These are phyloP conservation scores for Ptilonorhynchus violaceus DNA, from an alignment of 2,113 vertebrate species.

Conservation along the genomic window DNA sequence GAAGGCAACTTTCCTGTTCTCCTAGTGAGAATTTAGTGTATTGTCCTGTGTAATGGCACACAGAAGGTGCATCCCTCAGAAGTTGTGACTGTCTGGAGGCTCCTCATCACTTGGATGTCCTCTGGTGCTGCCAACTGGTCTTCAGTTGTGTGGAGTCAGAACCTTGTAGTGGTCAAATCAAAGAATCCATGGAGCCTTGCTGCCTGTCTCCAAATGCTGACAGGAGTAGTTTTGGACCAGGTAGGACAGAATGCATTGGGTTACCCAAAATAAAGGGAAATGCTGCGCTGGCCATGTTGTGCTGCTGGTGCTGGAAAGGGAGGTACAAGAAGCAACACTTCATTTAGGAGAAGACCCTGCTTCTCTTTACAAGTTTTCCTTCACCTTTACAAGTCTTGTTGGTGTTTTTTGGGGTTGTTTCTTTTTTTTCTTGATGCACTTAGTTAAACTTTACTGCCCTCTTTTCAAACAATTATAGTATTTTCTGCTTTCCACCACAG, in stretches of 20 bases:
- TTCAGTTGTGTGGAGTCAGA: neutral
- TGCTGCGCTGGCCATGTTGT: neutral
- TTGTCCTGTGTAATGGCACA: too few relatives aligned
- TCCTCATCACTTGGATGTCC: fast-evolving
- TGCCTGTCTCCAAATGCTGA: neutral
- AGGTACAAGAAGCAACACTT: neutral
- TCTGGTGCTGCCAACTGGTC: neutral
- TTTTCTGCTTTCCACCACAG: neutral
- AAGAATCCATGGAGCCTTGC: neutral
- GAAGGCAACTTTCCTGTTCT: neutral
- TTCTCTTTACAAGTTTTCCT: neutral
- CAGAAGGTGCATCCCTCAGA: neutral
- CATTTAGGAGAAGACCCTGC: neutral
- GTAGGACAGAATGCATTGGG: neutral
- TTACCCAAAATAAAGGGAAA: neutral
- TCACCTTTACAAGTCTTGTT: neutral
- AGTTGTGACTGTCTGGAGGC: neutral
- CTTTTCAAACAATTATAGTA: neutral
- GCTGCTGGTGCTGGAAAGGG: neutral
- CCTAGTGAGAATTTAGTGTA: neutral
- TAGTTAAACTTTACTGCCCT: neutral
- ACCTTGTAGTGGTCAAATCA: neutral
- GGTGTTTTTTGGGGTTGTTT: neutral
- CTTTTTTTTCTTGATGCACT: neutral
- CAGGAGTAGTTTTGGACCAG: neutral